Evolutionary conservation across 2,113 vertebrate species (phyloP), one percentile per base, ranked within the genome.

Genomic region (Aleadryas rufinucha): DNA sequence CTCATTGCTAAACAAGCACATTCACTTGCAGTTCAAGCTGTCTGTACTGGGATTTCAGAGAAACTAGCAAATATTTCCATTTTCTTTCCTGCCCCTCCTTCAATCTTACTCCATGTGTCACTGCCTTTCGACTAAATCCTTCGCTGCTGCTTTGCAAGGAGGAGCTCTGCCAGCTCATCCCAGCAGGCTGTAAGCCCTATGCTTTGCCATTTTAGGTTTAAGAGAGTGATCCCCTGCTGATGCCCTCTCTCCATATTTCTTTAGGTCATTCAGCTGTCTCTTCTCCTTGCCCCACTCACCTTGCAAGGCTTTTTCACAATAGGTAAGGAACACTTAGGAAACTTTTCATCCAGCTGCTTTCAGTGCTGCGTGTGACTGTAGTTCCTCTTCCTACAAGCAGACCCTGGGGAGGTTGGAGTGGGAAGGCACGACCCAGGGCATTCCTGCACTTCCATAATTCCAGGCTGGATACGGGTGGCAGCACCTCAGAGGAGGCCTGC

Each of bases 51-150:
- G 52, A 85, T 94, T 93, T 76, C 71, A 50, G 60, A 76, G 74
- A 90, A 90, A 92, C 9, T 21, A 86, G 8, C 35, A 84, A 63
- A 84, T 81, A 88, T 84, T 90, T 93, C 63, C 7, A 4, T 31
- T 61, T 87, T 69, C 26, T 82, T 76, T 60, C 39, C 82, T 86
- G 92, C 70, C 59, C 53, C 82, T 91, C 93, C 95, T 71, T 95
- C 61, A 15, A 1, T 50, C 53, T 91, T 59, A 31, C 45, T 28
- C 26, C 44, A 28, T 93, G 84, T 70, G 89, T 97, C 91, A 95
- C 74, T 45, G 52, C 42, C 27, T 89, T 81, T 44, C 4, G 0
- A 68, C 47, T 19, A 41, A 59, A 61, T 35, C 41, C 64, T 54
- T 61, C 2, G 0, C 31, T 22, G 52, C 59, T 61, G 33, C 66